Conservation (phyloP, 2,797 vertebrate genomes). For the Anisognathus igniventris region DNA sequence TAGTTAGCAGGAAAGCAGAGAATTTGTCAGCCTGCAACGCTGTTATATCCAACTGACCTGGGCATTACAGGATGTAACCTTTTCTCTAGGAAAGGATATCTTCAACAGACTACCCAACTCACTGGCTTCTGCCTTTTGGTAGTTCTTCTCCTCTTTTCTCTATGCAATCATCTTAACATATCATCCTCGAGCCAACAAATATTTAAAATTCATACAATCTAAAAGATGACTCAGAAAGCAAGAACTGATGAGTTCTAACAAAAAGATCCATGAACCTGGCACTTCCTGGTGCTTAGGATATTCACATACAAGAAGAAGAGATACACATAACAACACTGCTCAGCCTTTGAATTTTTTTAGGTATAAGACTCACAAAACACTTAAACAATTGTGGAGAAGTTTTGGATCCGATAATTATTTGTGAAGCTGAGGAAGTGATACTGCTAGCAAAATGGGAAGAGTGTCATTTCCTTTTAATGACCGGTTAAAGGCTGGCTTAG, state of each 20-base stretch:
- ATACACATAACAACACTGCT: neutral
- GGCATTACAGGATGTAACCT: slow-evolving; percentile 34
- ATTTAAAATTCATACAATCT: neutral
- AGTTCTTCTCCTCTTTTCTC: neutral
- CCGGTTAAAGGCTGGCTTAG: neutral
- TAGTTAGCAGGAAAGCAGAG: slow-evolving; percentile 37
- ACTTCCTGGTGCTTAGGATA: neutral
- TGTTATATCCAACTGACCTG: slow-evolving; percentile 34
- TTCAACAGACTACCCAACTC: neutral
- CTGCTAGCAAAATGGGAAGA: neutral
- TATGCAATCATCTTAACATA: neutral
- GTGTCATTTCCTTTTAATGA: neutral
- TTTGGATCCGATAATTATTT: neutral
- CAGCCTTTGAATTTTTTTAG: neutral
- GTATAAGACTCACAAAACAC: neutral
- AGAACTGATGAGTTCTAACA: neutral
- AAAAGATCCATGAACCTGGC: neutral
- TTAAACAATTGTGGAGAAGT: neutral
- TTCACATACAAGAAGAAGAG: neutral
- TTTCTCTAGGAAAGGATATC: slow-evolving; percentile 45
- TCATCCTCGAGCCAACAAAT: neutral
- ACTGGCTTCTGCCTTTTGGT: neutral
- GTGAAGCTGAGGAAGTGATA: neutral
- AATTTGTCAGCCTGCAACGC: slow-evolving; percentile 52
- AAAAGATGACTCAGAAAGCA: neutral